A percentile compares a stretch with the other conserved stretches of the same genome.
Evolutionary conservation across 2,113 vertebrate species (phyloP).

Genomic region (Campylorhamphus procurvoides): DNA sequence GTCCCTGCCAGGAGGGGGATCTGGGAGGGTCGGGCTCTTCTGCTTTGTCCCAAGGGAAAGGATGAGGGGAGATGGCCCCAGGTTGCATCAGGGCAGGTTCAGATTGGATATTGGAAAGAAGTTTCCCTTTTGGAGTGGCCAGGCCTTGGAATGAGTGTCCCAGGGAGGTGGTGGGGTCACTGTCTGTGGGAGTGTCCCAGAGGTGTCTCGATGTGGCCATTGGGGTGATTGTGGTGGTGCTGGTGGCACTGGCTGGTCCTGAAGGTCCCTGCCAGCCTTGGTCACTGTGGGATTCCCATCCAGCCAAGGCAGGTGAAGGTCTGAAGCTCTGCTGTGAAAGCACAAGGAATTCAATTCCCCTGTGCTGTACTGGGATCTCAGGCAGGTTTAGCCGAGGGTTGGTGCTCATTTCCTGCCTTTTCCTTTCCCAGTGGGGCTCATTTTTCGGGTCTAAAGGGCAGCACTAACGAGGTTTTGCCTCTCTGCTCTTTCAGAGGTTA

Average conservation of each 20-base stretch:
- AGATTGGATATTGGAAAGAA: rapidly evolving
- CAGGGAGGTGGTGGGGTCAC: neutral
- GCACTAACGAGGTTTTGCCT: conserved; percentile 43
- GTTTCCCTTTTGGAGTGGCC: rapidly evolving
- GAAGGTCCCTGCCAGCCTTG: neutral
- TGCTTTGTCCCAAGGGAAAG: rapidly evolving
- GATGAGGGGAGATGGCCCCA: neutral
- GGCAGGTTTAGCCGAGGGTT: neutral
- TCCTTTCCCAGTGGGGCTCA: neutral
- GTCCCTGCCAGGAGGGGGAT: neutral
- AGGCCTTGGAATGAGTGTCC: neutral
- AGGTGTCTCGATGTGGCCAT: neutral
- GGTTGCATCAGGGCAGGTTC: rapidly evolving
- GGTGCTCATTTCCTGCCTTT: neutral
- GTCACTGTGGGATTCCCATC: neutral
- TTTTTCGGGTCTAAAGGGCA: neutral
- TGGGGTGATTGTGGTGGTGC: neutral
- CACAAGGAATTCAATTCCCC: neutral
- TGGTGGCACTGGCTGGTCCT: neutral
- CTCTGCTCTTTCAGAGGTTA: conserved; percentile 83
- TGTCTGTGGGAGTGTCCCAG: rapidly evolving
- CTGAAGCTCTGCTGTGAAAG: neutral
- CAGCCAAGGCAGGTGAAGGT: neutral
- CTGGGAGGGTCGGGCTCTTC: neutral
- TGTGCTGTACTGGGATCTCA: neutral